phyloP scores from a whole-genome alignment of 2,797 vertebrate species.

The Pachyuromys duprasi region DNA sequence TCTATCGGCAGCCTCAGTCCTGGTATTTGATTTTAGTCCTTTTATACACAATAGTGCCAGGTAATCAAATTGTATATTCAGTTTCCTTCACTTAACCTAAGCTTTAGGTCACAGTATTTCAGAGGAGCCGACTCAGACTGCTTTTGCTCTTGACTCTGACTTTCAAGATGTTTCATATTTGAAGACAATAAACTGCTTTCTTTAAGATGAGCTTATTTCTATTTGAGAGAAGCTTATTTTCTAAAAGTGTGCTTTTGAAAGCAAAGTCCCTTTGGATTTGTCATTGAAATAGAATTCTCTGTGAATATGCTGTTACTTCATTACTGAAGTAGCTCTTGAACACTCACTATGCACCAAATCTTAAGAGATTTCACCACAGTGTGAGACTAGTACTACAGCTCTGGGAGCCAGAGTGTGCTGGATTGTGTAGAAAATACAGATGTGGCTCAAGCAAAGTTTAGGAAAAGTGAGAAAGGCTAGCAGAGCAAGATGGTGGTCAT shows the following conservation, averaged over 20 bases:
- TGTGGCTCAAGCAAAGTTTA: slow-evolving; percentile 24
- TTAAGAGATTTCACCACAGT: neutral
- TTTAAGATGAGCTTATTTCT: slow-evolving; percentile 22
- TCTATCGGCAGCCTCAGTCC: neutral
- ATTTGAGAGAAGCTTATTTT: slow-evolving; percentile 35
- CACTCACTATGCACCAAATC: neutral
- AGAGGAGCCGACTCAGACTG: slow-evolving; percentile 13
- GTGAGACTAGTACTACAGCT: neutral
- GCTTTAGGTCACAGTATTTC: slow-evolving; percentile 9
- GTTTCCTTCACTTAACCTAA: neutral
- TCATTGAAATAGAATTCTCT: slow-evolving; percentile 35
- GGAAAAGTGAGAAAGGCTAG: neutral
- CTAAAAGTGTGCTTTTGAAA: slow-evolving; percentile 18
- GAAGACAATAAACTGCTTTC: slow-evolving; percentile 50
- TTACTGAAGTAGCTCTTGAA: slow-evolving; percentile 43
- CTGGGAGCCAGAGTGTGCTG: neutral
- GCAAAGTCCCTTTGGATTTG: slow-evolving; percentile 40
- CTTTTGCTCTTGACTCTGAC: slow-evolving; percentile 57
- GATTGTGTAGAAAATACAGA: neutral
- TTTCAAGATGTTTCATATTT: slow-evolving; percentile 55
- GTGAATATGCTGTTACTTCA: slow-evolving; percentile 44
- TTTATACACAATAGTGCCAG: slow-evolving; percentile 51
- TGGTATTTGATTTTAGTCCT: slow-evolving; percentile 56
- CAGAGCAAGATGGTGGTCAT: neutral
- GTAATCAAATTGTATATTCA: slow-evolving; percentile 3